Conservation (phyloP, 2,113 vertebrate genomes). For the Pholis gunnellus region DNA sequence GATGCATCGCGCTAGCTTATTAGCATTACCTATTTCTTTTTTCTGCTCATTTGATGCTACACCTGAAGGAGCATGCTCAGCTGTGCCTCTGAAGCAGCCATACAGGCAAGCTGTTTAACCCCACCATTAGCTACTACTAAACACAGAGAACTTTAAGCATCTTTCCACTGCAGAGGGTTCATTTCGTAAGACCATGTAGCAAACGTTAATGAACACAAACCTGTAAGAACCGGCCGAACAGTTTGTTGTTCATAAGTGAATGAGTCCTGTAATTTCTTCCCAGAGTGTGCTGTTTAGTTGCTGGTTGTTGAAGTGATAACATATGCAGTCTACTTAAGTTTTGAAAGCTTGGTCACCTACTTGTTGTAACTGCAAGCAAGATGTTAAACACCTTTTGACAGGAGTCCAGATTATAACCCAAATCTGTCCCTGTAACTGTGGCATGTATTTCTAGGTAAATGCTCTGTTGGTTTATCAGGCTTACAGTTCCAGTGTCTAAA, state of each 20-base stretch:
- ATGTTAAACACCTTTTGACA: neutral
- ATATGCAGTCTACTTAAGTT: neutral
- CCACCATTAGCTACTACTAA: conserved; percentile 41
- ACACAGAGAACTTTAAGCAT: conserved; percentile 26
- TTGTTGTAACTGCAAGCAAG: conserved; percentile 4
- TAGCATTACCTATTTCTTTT: conserved; percentile 52
- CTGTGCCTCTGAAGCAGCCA: conserved; percentile 36
- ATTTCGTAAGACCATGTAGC: conserved; percentile 7
- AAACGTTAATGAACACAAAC: neutral
- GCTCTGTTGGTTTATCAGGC: neutral
- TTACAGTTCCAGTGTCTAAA: neutral
- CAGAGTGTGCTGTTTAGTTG: neutral
- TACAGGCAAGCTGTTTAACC: conserved; percentile 24
- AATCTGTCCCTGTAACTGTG: neutral
- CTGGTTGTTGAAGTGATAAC: neutral
- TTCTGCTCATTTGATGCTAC: conserved; percentile 57
- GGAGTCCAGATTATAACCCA: conserved; percentile 2
- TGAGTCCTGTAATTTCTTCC: neutral
- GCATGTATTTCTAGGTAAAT: neutral
- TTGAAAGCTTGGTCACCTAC: neutral
- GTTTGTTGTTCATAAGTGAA: neutral
- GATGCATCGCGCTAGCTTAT: conserved; percentile 33
- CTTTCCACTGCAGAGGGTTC: neutral
- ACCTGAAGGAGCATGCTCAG: conserved; percentile 53
- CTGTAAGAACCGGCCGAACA: neutral